Conservation (phyloP, 2,888 invertebrate genomes). For the Tetropium fuscum region DNA sequence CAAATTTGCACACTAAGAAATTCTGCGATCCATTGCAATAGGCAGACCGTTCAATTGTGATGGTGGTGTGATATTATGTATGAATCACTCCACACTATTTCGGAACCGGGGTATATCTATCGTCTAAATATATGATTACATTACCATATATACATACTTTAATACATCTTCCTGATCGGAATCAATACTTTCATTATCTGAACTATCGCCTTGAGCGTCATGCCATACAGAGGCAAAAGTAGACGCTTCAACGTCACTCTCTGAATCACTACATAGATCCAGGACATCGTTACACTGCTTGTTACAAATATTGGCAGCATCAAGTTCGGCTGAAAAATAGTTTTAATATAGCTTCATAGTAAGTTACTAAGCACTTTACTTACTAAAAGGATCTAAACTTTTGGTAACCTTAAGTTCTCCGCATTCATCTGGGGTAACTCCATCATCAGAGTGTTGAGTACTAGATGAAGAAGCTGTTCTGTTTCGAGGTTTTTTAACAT, state of each 20-base stretch:
- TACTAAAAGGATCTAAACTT: slow-evolving; percentile 73
- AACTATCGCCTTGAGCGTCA: slow-evolving; percentile 75
- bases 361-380: too few relatives aligned
- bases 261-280: slow-evolving; percentile 81
- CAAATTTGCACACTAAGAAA: too few relatives aligned
- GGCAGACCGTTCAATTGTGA: too few relatives aligned
- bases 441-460: slow-evolving; percentile 56
- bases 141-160: slow-evolving; percentile 69
- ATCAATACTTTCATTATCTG: slow-evolving; percentile 83
- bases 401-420: slow-evolving; percentile 65
- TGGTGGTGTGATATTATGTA: too few relatives aligned
- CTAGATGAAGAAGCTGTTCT: slow-evolving; percentile 50
- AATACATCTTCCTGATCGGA: slow-evolving; percentile 81
- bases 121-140: too few relatives aligned
- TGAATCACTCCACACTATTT: too few relatives aligned
- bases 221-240: slow-evolving; percentile 74
- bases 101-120: too few relatives aligned
- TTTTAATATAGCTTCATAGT: too few relatives aligned
- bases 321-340: slow-evolving; percentile 67
- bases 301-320: slow-evolving; percentile 67
- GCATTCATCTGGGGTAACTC: slow-evolving; percentile 64
- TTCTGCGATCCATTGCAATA: too few relatives aligned
- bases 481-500: slow-evolving; percentile 66
- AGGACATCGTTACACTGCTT: slow-evolving; percentile 71
- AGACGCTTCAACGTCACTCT: slow-evolving; percentile 78